These are phyloP conservation scores for Brachyptera risi DNA, from an alignment of 2,888 invertebrate genomes.

Conservation along the genomic window DNA sequence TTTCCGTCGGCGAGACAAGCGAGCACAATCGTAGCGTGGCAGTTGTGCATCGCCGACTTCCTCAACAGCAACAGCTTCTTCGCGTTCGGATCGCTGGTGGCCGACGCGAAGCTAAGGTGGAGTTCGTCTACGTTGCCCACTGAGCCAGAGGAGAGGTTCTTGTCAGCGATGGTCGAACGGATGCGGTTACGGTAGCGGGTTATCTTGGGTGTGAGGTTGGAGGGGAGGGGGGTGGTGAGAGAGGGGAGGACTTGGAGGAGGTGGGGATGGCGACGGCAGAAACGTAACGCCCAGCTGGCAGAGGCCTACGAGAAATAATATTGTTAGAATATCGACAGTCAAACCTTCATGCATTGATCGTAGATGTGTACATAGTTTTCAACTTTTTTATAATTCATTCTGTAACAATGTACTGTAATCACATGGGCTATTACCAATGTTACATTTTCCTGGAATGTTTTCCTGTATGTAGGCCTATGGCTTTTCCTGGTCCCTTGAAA, in stretches of 20 bases:
- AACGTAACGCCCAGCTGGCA: slow-evolving; percentile 39
- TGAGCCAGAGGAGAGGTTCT: slow-evolving; percentile 20
- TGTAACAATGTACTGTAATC: no score
- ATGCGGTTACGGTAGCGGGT: slow-evolving; percentile 32
- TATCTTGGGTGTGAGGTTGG: slow-evolving; percentile 34
- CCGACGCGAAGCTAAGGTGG: slow-evolving; percentile 37
- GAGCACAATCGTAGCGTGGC: slow-evolving; percentile 39
- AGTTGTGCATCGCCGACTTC: slow-evolving; percentile 38
- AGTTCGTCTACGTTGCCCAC: slow-evolving; percentile 40
- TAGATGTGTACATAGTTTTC: no score
- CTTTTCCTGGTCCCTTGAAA: no score
- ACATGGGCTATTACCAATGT: no score
- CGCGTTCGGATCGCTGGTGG: slow-evolving; percentile 20
- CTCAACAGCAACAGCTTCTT: slow-evolving; percentile 32
- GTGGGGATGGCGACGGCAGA: slow-evolving; percentile 38
- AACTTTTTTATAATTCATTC: no score
- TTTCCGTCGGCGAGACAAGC: slow-evolving; percentile 37
- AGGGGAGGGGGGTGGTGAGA: slow-evolving; percentile 35
- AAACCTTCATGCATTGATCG: no score
- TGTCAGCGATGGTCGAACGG: slow-evolving; percentile 23
- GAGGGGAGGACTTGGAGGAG: slow-evolving; percentile 36
- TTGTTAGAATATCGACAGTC: no score
- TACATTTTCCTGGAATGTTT: no score
- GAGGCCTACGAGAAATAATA: slow-evolving; percentile 38
- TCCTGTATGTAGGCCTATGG: no score